Percentiles rank a stretch among this genome's conserved stretches.
These are phyloP conservation scores for Meteorus sp. DNA, from an alignment of 1,140 invertebrate genomes.

Conservation along the genomic window DNA sequence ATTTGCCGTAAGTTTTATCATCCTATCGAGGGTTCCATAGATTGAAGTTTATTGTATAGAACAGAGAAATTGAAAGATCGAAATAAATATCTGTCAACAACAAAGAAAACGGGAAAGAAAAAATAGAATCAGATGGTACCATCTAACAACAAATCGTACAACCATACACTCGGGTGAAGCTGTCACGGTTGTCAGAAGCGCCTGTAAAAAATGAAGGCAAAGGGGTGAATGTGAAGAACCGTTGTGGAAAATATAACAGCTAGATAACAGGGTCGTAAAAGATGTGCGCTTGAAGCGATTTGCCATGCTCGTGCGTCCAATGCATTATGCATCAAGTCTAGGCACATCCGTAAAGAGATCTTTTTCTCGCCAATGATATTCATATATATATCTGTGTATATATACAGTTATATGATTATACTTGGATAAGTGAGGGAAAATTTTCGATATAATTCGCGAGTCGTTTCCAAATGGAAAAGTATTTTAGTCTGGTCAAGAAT, in stretches of 20 bases:
- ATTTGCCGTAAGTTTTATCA: too few relatives aligned
- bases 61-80: too few relatives aligned
- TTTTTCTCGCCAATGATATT: neutral
- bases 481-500: too few relatives aligned
- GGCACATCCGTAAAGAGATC: conserved; percentile 12
- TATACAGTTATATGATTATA: too few relatives aligned
- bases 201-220: too few relatives aligned
- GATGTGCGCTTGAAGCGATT: conserved; percentile 19
- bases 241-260: conserved; percentile 26
- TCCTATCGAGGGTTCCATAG: too few relatives aligned
- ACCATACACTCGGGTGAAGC: conserved; percentile 17
- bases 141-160: conserved; percentile 21
- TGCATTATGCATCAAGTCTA: conserved; percentile 26
- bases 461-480: too few relatives aligned
- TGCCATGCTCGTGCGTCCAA: conserved; percentile 16
- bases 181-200: conserved; percentile 23
- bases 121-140: conserved; percentile 21
- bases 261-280: conserved; percentile 28
- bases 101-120: neutral
- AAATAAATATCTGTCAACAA: too few relatives aligned
- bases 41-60: too few relatives aligned
- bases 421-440: too few relatives aligned
- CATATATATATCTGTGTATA: neutral
- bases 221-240: too few relatives aligned
- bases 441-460: too few relatives aligned